Conservation (phyloP, 2,113 vertebrate species). For the Speoplatyrhinus poulsoni region DNA sequence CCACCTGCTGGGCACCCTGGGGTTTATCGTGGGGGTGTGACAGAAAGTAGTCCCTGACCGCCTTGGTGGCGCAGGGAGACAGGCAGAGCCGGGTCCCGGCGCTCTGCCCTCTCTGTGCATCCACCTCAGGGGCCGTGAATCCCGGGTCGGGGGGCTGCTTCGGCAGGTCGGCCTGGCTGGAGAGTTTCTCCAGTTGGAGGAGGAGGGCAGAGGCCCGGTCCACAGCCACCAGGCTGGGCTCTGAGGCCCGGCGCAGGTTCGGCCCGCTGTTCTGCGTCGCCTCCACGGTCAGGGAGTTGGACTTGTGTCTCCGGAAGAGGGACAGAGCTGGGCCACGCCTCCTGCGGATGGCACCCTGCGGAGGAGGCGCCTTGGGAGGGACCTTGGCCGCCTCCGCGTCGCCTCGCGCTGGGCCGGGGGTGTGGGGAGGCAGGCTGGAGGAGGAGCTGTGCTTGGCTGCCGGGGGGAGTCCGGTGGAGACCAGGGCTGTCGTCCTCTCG, state of each 20-base stretch:
- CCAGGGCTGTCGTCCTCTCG: background rate
- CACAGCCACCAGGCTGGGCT: conserved; percentile 24
- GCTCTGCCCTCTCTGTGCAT: conserved; percentile 9
- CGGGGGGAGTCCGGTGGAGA: background rate
- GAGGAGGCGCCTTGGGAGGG: conserved; percentile 1
- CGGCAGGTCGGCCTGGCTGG: conserved; percentile 12
- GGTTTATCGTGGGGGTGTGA: conserved; percentile 59
- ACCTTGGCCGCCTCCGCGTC: conserved; percentile 8
- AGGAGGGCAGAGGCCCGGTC: conserved; percentile 28
- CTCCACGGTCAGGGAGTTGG: conserved; percentile 40
- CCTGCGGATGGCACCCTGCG: conserved; percentile 56
- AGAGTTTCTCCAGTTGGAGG: conserved; percentile 24
- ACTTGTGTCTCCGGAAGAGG: conserved; percentile 54
- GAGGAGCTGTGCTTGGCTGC: background rate
- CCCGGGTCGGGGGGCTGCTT: conserved; percentile 60
- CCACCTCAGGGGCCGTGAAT: conserved; percentile 49
- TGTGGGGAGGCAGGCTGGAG: conserved; percentile 36
- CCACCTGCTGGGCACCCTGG: conserved; percentile 70
- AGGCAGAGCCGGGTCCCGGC: conserved; percentile 58
- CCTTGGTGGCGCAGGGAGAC: conserved; percentile 64
- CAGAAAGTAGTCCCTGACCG: conserved; percentile 67
- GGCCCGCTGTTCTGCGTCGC: background rate
- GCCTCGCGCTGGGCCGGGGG: conserved; percentile 18
- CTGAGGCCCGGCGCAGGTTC: conserved; percentile 57
- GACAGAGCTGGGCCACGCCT: conserved; percentile 47